Evolutionary conservation across 2,113 vertebrate genomes (phyloP), one percentile per base, ranked within the genome.

Genomic region (Burhinus bistriatus): DNA sequence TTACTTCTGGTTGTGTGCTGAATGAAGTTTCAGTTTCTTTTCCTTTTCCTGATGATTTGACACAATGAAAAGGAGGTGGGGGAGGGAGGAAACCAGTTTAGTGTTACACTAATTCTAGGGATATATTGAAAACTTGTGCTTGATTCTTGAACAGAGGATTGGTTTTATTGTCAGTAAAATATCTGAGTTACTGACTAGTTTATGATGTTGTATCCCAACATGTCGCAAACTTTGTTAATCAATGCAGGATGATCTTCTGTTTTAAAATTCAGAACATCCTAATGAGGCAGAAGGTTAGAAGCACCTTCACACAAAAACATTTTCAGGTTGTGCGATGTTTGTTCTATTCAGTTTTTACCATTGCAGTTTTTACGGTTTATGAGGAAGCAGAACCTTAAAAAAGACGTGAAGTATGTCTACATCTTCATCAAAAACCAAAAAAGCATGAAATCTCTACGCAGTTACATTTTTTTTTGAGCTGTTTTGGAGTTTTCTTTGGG

Each of bases 141-240:
- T 89, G 36, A 68, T 69, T 97, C 42, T 30, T 65, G 21, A 72
- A 30, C 9, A 25, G 9, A 44, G 26, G 29, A 34, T 65, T 91
- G 27, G 2, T 70, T 86, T 77, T 64, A 8, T 25, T 66, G 55
- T 22, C 30, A 49, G 19, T 66, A 57, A 68, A 92, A 51, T 76
- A 36, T 27, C 16, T 9, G 21, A 84, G 6, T 72, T 75, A 45
- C 44, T 55, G 11, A 26, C 15, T 68, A 23, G 15, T 62, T 85
- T 1, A 3, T 68, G 9, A 5, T 0, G 2, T 7, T 71, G 5
- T 34, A 58, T 61, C 25, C 34, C 4, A 72, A 4, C 8, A 3
- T 6, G 25, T 87, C 12, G 82, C 36, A 81, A 93, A 32, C 27
- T 25, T 72, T 25, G 36, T 52, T 87, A 73, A 36, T 83, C 68